phyloP scores from a whole-genome alignment of 2,113 vertebrate genomes.

The Xiphophorus hellerii region DNA sequence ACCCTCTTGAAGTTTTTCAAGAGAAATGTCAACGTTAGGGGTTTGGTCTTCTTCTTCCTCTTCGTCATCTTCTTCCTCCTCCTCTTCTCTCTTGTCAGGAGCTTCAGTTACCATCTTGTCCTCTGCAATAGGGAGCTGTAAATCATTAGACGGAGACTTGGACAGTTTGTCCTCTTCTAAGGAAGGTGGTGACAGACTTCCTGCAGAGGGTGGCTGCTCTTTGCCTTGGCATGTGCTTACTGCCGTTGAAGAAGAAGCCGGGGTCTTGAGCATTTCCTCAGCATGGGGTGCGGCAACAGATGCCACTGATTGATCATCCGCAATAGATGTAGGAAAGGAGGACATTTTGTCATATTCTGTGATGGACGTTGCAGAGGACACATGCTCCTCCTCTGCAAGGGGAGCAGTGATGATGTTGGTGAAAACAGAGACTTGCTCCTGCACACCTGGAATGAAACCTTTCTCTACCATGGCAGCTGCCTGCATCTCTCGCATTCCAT shows the following conservation, averaged over 20 bases:
- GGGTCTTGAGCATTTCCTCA: conserved; percentile 89
- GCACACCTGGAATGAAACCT: conserved; percentile 74
- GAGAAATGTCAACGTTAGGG: conserved; percentile 81
- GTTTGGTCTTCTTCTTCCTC: conserved; percentile 84
- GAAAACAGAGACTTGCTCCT: conserved; percentile 87
- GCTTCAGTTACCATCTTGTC: conserved; percentile 70
- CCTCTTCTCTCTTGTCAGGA: conserved; percentile 69
- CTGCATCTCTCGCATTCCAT: conserved; percentile 83
- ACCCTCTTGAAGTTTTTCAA: conserved; percentile 83
- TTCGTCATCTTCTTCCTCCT: conserved; percentile 83
- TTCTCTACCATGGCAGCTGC: conserved; percentile 78
- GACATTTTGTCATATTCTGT: conserved; percentile 97
- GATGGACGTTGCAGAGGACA: conserved; percentile 97
- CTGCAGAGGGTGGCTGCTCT: conserved; percentile 89
- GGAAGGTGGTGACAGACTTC: conserved; percentile 93
- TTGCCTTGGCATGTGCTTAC: conserved; percentile 86
- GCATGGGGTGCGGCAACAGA: conserved; percentile 89
- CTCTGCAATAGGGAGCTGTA: conserved; percentile 79
- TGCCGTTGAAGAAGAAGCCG: conserved; percentile 80
- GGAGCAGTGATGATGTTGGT: conserved; percentile 94
- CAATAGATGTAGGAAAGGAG: conserved; percentile 93
- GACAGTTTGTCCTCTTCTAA: conserved; percentile 94
- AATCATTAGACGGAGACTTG: conserved; percentile 90
- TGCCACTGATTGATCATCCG: conserved; percentile 93
- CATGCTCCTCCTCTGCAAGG: conserved; percentile 95